These are phyloP conservation scores for Fulica atra DNA, from an alignment of 2,113 vertebrate species.

Conservation along the genomic window DNA sequence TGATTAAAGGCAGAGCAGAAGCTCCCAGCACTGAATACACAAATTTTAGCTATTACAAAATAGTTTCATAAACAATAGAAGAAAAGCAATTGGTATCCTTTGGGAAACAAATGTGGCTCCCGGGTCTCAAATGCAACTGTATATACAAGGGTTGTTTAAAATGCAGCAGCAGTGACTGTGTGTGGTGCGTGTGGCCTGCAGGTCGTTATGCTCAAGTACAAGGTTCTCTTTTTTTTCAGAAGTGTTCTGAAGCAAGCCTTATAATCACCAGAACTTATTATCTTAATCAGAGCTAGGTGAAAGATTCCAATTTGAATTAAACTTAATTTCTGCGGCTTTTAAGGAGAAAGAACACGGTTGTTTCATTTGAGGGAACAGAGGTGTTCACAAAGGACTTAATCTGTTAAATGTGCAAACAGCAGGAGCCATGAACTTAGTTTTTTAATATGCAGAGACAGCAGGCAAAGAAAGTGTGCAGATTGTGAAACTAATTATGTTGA, in stretches of 20 bases:
- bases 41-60: background rate
- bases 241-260: background rate
- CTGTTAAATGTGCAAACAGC: background rate
- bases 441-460: background rate
- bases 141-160: background rate
- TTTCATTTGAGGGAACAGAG: background rate
- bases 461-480: background rate
- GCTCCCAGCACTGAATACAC: background rate
- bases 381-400: background rate
- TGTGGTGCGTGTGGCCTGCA: background rate
- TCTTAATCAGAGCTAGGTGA: background rate
- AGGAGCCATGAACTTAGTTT: background rate
- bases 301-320: background rate
- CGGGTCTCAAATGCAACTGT: background rate
- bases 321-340: background rate
- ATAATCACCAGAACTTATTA: background rate
- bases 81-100: background rate
- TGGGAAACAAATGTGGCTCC: background rate
- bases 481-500: background rate
- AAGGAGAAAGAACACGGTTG: background rate
- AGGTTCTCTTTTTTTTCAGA: background rate
- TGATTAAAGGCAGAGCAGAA: background rate
- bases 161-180: background rate
- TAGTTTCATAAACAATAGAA: background rate
- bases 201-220: background rate